A percentile compares a stretch with the other conserved stretches of the same genome.
Evolutionary conservation across 2,888 invertebrate species (phyloP).

Genomic region (Amblyjoppa proteus): DNA sequence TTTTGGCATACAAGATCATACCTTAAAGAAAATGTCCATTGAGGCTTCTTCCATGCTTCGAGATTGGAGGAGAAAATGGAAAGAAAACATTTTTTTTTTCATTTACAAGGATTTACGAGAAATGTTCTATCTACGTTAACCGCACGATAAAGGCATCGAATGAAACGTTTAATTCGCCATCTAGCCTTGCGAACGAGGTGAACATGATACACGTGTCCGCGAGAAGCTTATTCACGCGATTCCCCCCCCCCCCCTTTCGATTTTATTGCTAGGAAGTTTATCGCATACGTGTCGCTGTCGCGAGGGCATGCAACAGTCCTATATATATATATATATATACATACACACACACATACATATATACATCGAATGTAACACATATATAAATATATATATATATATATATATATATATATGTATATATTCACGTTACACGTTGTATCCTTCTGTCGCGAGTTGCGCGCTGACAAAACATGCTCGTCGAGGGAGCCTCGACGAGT

Average conservation of each 20-base stretch:
- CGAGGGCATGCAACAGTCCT: constrained; percentile 14
- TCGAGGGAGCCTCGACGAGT: constrained; percentile 34
- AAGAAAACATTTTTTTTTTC: background rate
- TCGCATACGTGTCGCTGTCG: constrained; percentile 28
- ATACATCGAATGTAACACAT: too few species aligned
- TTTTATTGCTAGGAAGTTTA: constrained; percentile 32
- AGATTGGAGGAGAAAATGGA: background rate
- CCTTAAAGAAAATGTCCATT: background rate
- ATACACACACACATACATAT: too few species aligned
- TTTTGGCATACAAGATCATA: too few species aligned
- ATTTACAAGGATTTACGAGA: background rate
- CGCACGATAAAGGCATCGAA: constrained; percentile 27
- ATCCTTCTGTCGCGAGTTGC: constrained; percentile 29
- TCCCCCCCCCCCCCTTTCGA: background rate
- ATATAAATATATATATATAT: too few species aligned
- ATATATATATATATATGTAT: background rate
- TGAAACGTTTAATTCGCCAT: constrained; percentile 52
- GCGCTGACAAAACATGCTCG: constrained; percentile 55
- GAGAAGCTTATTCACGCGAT: constrained; percentile 61
- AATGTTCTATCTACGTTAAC: background rate
- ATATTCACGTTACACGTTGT: constrained; percentile 38
- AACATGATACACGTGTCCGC: constrained; percentile 55
- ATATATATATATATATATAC: background rate
- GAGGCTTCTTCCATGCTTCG: background rate
- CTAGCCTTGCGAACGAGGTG: constrained; percentile 60